These are phyloP conservation scores for Sebastes melanostomus DNA, from an alignment of 2,797 vertebrate genomes.

Conservation along the genomic window DNA sequence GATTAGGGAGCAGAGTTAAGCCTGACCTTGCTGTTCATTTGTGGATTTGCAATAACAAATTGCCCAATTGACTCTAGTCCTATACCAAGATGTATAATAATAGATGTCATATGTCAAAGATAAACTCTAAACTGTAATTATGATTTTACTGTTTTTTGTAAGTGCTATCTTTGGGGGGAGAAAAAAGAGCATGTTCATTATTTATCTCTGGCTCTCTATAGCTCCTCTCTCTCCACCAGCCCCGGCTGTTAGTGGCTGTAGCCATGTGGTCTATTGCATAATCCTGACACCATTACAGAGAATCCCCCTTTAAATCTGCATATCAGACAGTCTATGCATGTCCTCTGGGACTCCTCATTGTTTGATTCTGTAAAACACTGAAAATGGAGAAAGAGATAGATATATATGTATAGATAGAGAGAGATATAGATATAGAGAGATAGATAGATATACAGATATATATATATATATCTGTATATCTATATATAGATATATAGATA, in stretches of 20 bases:
- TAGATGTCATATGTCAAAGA: neutral
- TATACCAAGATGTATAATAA: neutral
- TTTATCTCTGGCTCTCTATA: conserved; percentile 14
- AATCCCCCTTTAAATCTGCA: conserved; percentile 67
- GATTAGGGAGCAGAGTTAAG: neutral
- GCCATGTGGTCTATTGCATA: conserved; percentile 77
- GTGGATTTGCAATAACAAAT: conserved; percentile 8
- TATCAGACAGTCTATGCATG: conserved; percentile 40
- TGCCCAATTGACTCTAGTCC: neutral
- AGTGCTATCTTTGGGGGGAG: neutral
- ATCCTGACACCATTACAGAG: conserved; percentile 76
- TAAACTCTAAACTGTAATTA: neutral
- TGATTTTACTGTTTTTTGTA: neutral
- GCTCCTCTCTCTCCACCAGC: neutral
- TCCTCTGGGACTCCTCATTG: conserved; percentile 45
- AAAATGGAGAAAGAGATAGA: neutral
- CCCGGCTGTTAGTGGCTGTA: conserved; percentile 46
- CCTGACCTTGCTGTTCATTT: conserved; percentile 4
- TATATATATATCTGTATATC: neutral
- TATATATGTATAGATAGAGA: neutral
- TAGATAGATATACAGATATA: neutral
- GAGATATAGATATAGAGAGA: conserved; percentile 46
- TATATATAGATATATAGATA: conserved; percentile 21
- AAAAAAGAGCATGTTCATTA: conserved; percentile 9
- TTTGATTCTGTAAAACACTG: conserved; percentile 37